phyloP scores from a whole-genome alignment of 64 coral and sea anemone genomes.

The Montipora sp. region DNA sequence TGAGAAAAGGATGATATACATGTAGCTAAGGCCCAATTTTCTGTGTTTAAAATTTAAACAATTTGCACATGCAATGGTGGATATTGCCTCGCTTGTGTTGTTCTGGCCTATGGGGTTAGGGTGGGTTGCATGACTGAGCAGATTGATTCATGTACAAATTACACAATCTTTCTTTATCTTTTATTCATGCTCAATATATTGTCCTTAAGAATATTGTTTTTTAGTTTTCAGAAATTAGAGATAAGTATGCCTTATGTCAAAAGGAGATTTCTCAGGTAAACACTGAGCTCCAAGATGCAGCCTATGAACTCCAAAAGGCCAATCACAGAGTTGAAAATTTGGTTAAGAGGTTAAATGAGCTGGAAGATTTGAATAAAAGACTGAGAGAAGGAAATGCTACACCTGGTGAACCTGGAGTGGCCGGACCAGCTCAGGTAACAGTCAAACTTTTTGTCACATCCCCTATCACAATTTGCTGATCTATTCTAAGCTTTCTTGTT shows the following conservation, averaged over 20 bases:
- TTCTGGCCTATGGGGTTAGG: background rate
- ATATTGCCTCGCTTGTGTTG: no score
- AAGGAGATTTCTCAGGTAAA: constrained; percentile 93
- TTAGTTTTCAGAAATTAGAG: constrained; percentile 96
- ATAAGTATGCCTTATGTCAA: constrained; percentile 93
- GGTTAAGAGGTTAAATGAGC: constrained; percentile 86
- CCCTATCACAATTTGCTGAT: background rate
- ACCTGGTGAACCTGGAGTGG: constrained; percentile 22
- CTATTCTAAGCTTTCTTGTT: no score
- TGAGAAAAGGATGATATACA: no score
- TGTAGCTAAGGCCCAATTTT: no score
- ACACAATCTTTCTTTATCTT: no score
- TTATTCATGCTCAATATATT: no score
- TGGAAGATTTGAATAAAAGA: constrained; percentile 65
- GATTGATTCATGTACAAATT: no score
- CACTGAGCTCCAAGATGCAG: constrained; percentile 91
- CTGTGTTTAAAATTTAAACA: no score
- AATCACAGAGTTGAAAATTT: constrained; percentile 95
- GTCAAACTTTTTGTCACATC: background rate
- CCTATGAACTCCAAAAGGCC: constrained; percentile 95
- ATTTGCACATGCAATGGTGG: no score
- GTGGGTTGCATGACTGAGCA: background rate
- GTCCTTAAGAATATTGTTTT: background rate
- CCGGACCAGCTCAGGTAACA: constrained; percentile 15
- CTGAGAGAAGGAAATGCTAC: constrained; percentile 61